Conservation (phyloP, 2,113 vertebrate species). For the Xiphophorus hellerii region DNA sequence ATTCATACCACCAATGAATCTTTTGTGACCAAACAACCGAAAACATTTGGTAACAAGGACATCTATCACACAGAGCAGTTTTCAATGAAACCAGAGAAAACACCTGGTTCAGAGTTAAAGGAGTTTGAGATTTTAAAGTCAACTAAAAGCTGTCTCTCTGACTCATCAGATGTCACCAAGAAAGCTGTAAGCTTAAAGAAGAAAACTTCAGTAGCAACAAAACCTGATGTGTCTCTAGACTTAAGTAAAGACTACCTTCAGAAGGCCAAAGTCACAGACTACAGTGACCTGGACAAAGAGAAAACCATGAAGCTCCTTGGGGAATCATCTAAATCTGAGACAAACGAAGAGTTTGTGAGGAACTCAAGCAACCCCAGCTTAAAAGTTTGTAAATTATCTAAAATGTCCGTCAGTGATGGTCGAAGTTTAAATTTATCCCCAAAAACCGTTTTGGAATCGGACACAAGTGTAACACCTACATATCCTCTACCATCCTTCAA, state of each 20-base stretch:
- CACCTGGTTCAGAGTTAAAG: slow-evolving; percentile 2
- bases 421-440: background rate
- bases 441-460: slow-evolving; percentile 10
- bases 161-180: slow-evolving; percentile 1
- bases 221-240: background rate
- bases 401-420: background rate
- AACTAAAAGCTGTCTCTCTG: background rate
- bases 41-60: slow-evolving; percentile 8
- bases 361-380: slow-evolving; percentile 13
- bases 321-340: slow-evolving; percentile 2
- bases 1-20: slow-evolving; percentile 24
- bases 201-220: background rate
- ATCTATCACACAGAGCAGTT: slow-evolving; percentile 2
- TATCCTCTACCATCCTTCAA: background rate
- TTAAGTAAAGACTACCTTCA: background rate
- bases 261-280: background rate
- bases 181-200: slow-evolving; percentile 6
- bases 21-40: slow-evolving; percentile 32
- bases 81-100: slow-evolving; percentile 31
- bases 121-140: slow-evolving; percentile 13
- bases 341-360: slow-evolving; percentile 6
- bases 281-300: background rate
- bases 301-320: background rate
- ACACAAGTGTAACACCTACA: background rate
- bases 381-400: slow-evolving; percentile 12